These are phyloP conservation scores for Leucozona laternaria DNA, from an alignment of 2,888 invertebrate species.

Conservation along the genomic window DNA sequence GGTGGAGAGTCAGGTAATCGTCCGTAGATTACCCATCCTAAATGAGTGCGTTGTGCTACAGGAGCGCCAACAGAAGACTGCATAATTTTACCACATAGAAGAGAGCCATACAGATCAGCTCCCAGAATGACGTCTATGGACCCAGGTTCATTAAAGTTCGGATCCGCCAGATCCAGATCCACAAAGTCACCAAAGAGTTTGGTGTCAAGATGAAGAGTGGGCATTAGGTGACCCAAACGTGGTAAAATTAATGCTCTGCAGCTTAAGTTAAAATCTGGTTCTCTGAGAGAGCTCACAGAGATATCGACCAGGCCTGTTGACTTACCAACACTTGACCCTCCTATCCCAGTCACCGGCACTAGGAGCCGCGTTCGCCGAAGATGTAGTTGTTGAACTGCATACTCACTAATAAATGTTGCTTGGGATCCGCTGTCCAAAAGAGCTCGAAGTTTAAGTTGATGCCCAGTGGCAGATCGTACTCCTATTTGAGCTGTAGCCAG, in stretches of 20 bases:
- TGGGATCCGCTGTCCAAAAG: conserved; percentile 11
- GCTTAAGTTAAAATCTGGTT: conserved; percentile 51
- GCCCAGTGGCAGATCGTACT: conserved; percentile 41
- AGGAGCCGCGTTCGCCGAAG: conserved; percentile 40
- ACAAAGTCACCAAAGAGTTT: no score
- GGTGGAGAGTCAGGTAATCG: conserved; percentile 32
- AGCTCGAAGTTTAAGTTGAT: conserved; percentile 31
- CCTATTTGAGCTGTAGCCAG: conserved; percentile 47
- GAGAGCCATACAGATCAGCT: no score
- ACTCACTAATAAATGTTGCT: conserved; percentile 65
- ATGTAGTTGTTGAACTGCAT: conserved; percentile 55
- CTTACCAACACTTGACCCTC: conserved; percentile 11
- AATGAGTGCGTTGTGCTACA: conserved; percentile 15
- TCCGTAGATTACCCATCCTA: conserved; percentile 45
- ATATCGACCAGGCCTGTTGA: conserved; percentile 24
- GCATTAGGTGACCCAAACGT: conserved; percentile 29
- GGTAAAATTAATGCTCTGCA: conserved; percentile 46
- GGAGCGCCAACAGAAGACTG: no score
- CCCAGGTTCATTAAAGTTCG: no score
- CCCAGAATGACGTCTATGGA: no score
- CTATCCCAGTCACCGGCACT: conserved; percentile 48
- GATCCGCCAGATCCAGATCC: no score
- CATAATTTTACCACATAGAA: no score
- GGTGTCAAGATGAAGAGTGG: no score
- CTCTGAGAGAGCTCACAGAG: conserved; percentile 46